Base-by-base conservation (phyloP, 2,888 invertebrate species). In the Lasioglossum lativentre region DNA sequence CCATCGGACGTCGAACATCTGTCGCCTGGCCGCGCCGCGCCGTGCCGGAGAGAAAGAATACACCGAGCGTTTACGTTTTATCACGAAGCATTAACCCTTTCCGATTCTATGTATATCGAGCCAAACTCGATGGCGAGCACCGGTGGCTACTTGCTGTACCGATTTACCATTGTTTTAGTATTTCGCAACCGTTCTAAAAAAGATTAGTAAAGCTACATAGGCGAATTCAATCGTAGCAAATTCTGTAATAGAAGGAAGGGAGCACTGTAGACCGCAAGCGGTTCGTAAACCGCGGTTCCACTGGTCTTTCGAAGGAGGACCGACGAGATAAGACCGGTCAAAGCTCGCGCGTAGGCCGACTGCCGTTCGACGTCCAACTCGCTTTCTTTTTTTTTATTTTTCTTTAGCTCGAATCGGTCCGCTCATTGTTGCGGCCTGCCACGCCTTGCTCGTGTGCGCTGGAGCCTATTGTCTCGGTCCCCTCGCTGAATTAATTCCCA, bases 401-500 rank as follows among this genome's bases (percentile, higher is more conserved):
- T 76, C 72, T 78, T 78, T 80, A 68, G 68, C 77, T 89, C 86
- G 86, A 89, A 90, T 86, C 82, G 80, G 68, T 66, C 71, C 74
- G 73, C 86, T 86, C 82, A 91, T 91, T 87, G 90, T 91, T 85
- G 81, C 42, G 75, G 73, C 77, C 19, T 71, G 90, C 91, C 90
- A 86, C 90, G 90, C 91, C 90, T 86, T 80, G 66, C 27, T 45
- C 52, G 75, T 79, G 74, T 86, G 73, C 78, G 40, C 42, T 12
- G 72, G 40, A 75, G 19, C 63, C 85, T 80, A 84, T 87, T 88
- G 87, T 88, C 78, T 82, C 72, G 80, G 59, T 27, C 74, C 82
- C 83, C 86, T 56, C 59, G 19, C 74, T 83, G 86, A 86, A 87
- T 87, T 84, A 83, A 87, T 87, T 81, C 75, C 77, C 87, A 19